phyloP scores from a whole-genome alignment of 1,140 invertebrate genomes.

The Sarcophaga peregrina region DNA sequence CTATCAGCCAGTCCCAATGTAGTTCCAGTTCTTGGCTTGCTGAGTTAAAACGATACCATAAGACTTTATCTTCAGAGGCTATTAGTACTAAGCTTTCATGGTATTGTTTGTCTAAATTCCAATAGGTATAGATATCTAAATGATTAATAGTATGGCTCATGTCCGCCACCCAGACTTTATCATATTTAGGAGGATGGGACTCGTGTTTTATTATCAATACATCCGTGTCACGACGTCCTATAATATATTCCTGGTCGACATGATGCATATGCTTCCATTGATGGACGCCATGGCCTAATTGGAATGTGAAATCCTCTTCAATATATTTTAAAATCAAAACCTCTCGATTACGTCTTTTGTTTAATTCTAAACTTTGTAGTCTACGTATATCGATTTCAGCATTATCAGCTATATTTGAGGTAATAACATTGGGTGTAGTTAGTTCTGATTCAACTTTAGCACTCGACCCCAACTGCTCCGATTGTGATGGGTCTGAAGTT shows the following conservation, averaged over 20 bases:
- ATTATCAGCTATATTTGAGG: conserved; percentile 45
- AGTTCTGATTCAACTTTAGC: not conserved
- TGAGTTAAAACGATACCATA: conserved; percentile 52
- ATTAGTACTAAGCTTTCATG: conserved; percentile 55
- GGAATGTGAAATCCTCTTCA: conserved; percentile 53
- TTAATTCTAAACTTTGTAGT: conserved; percentile 53
- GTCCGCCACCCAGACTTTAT: conserved; percentile 26
- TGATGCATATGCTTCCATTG: conserved; percentile 55
- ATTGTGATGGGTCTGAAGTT: not conserved
- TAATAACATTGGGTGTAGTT: conserved; percentile 53
- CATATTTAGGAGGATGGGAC: conserved; percentile 33
- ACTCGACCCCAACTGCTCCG: not conserved
- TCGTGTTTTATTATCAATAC: conserved; percentile 47
- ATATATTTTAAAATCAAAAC: conserved; percentile 55
- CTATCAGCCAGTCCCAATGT: conserved; percentile 55
- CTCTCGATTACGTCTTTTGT: conserved; percentile 57
- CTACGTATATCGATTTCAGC: conserved; percentile 53
- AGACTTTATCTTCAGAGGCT: conserved; percentile 47
- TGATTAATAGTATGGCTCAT: conserved; percentile 37
- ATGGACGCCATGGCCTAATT: conserved; percentile 49
- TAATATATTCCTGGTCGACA: conserved; percentile 49
- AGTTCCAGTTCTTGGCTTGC: conserved; percentile 36
- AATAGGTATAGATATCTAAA: conserved; percentile 50
- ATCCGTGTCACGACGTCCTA: conserved; percentile 49
- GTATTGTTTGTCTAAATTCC: conserved; percentile 49